Percentiles rank a stretch among this genome's conserved stretches.
Conservation (phyloP, 2,113 vertebrate genomes). For the Spilogale gracilis region DNA sequence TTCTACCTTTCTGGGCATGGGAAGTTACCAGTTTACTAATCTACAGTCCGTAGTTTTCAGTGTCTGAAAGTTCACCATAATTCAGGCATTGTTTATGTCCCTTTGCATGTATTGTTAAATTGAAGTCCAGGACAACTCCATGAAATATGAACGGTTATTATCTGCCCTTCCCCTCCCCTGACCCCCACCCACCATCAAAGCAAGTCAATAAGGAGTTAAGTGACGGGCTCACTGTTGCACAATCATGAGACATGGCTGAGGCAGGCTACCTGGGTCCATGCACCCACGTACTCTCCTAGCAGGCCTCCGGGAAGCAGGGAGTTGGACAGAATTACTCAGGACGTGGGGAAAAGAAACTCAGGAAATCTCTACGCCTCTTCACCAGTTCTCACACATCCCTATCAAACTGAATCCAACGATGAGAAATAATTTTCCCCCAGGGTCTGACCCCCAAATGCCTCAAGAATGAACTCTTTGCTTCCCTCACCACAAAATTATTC, state of each 20-base stretch:
- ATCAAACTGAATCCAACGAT: constrained; percentile 78
- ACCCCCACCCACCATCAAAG: background rate
- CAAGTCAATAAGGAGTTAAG: background rate
- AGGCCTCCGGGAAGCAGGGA: constrained; percentile 33
- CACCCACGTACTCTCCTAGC: background rate
- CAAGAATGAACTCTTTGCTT: constrained; percentile 81
- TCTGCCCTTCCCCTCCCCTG: fast-evolving
- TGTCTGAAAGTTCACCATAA: background rate
- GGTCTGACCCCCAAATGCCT: constrained; percentile 80
- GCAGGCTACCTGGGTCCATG: background rate
- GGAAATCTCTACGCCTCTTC: constrained; percentile 80
- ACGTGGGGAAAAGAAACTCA: constrained; percentile 57
- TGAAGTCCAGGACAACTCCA: background rate
- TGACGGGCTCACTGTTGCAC: background rate
- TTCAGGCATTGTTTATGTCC: background rate
- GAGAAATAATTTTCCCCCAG: constrained; percentile 80
- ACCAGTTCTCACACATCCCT: constrained; percentile 69
- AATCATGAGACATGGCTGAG: fast-evolving
- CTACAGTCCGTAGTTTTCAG: background rate
- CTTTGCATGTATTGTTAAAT: fast-evolving
- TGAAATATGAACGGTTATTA: background rate
- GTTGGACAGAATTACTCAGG: background rate
- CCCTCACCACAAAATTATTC: constrained; percentile 81
- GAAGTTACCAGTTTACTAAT: background rate
- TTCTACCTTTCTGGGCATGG: constrained; percentile 6